These are phyloP conservation scores for Nomada fabriciana DNA, from an alignment of 2,888 invertebrate genomes.

Conservation along the genomic window DNA sequence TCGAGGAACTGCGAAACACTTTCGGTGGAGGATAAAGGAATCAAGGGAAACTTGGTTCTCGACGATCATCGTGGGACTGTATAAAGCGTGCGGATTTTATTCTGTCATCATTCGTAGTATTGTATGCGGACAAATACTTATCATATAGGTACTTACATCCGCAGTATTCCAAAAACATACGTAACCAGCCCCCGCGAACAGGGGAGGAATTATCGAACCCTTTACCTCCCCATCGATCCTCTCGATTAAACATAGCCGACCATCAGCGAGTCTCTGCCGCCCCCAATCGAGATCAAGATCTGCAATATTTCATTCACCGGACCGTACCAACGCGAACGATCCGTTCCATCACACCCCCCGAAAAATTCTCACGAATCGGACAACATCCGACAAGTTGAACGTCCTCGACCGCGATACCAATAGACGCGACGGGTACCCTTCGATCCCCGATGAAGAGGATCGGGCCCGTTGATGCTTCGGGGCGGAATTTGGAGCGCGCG, in stretches of 20 bases:
- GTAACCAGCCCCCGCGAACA: too few relatives aligned
- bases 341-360: neutral
- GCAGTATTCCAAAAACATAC: too few relatives aligned
- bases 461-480: constrained; percentile 53
- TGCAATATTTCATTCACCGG: neutral
- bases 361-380: neutral
- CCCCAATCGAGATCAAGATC: neutral
- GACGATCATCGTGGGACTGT: too few relatives aligned
- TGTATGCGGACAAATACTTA: too few relatives aligned
- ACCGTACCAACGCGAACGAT: neutral
- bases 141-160: too few relatives aligned
- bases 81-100: too few relatives aligned
- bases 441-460: constrained; percentile 62
- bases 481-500: constrained; percentile 75
- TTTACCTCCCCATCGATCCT: too few relatives aligned
- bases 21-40: neutral
- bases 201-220: too few relatives aligned
- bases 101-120: too few relatives aligned
- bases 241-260: neutral
- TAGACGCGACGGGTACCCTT: constrained; percentile 55
- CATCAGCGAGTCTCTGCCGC: neutral
- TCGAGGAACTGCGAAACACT: neutral
- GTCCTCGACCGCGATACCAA: constrained; percentile 49
- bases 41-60: too few relatives aligned
- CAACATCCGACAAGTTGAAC: constrained; percentile 45